phyloP scores from a whole-genome alignment of 2,888 invertebrate species.

The Parasteatoda lunata region DNA sequence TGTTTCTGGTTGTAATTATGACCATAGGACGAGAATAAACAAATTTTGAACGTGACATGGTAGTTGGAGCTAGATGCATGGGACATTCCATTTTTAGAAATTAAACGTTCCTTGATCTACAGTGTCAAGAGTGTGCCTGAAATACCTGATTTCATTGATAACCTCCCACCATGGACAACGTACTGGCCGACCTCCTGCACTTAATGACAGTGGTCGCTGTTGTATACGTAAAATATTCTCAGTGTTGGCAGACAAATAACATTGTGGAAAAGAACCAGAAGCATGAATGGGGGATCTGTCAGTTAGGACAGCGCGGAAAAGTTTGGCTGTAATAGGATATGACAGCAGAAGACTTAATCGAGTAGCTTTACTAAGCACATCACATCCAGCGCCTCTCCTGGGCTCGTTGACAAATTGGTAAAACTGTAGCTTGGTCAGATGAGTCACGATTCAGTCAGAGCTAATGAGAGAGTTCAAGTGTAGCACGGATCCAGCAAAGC shows the following conservation, averaged over 20 bases:
- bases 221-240: not conserved
- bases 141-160: constrained; percentile 4
- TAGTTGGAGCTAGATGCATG: not conserved
- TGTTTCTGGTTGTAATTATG: too few relatives aligned
- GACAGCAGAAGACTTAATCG: too few relatives aligned
- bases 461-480: too few relatives aligned
- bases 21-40: too few relatives aligned
- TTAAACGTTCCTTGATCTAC: not conserved
- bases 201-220: not conserved
- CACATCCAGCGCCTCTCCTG: too few relatives aligned
- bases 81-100: not conserved
- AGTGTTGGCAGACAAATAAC: constrained; percentile 9
- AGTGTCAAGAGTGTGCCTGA: not conserved
- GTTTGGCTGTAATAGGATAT: not conserved
- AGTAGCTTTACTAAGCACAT: too few relatives aligned
- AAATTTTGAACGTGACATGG: too few relatives aligned
- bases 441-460: too few relatives aligned
- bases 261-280: not conserved
- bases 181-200: not conserved
- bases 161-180: not conserved
- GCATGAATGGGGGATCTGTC: not conserved
- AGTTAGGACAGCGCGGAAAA: not conserved
- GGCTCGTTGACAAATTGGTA: too few relatives aligned
- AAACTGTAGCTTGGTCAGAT: too few relatives aligned
- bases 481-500: too few relatives aligned